A percentile compares a stretch with the other conserved stretches of the same genome.
These are phyloP conservation scores for Napeogenes sylphis DNA, from an alignment of 2,888 invertebrate species.

Conservation along the genomic window DNA sequence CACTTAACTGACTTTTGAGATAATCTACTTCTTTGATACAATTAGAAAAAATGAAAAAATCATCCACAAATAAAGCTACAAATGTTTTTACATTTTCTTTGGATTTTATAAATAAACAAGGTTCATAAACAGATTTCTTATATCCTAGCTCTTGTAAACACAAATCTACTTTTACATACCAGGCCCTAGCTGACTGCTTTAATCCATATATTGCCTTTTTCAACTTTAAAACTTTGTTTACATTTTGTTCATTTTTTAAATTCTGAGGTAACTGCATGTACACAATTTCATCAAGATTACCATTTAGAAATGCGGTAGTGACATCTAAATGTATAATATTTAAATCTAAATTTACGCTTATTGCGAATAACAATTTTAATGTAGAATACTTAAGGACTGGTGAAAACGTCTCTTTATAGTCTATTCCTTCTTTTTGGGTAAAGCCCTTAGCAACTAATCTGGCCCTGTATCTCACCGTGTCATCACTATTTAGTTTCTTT, in stretches of 20 bases:
- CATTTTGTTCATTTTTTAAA: not conserved
- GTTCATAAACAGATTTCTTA: slow-evolving; percentile 18
- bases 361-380: not conserved
- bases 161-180: slow-evolving; percentile 18
- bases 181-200: slow-evolving; percentile 15
- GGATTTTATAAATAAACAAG: slow-evolving; percentile 26
- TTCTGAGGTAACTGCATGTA: not conserved
- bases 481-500: slow-evolving; percentile 27
- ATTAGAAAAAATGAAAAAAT: slow-evolving; percentile 31
- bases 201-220: slow-evolving; percentile 10
- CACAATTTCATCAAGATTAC: not conserved
- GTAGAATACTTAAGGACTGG: slow-evolving; percentile 5
- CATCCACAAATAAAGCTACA: slow-evolving; percentile 34
- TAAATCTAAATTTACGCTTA: not conserved
- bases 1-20: slow-evolving; percentile 11
- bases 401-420: not conserved
- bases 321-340: slow-evolving; percentile 9
- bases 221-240: not conserved
- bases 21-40: slow-evolving; percentile 17
- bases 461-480: slow-evolving; percentile 26
- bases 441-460: slow-evolving; percentile 24
- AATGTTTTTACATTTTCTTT: slow-evolving; percentile 23
- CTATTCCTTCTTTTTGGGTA: slow-evolving; percentile 23
- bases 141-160: slow-evolving; percentile 18
- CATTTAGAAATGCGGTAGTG: slow-evolving; percentile 7